phyloP scores from a whole-genome alignment of 1,140 invertebrate genomes.

The Drosophila nasuta region DNA sequence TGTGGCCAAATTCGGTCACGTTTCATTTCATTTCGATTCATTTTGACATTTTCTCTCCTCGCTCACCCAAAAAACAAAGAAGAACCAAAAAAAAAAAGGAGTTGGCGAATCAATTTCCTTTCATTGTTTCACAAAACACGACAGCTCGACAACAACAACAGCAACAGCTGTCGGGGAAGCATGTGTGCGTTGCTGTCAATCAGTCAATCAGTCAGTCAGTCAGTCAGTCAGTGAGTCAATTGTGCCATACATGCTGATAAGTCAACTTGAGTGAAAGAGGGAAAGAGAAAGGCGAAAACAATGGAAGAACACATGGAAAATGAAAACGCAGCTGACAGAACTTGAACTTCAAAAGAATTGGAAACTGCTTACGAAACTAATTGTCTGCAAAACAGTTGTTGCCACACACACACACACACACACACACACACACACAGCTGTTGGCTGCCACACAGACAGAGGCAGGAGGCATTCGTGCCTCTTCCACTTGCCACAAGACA shows the following conservation, averaged over 20 bases:
- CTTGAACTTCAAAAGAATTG: slow-evolving; percentile 47
- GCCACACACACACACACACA: slow-evolving; percentile 11
- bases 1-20: slow-evolving; percentile 81
- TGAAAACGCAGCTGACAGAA: slow-evolving; percentile 34
- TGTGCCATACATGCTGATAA: slow-evolving; percentile 32
- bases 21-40: slow-evolving; percentile 81
- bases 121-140: slow-evolving; percentile 35
- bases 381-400: slow-evolving; percentile 59
- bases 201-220: slow-evolving; percentile 5
- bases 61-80: too few species aligned
- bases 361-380: slow-evolving; percentile 63
- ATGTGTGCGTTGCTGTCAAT: slow-evolving; percentile 5
- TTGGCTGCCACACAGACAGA: slow-evolving; percentile 12
- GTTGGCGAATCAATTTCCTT: slow-evolving; percentile 71
- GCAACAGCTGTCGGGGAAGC: slow-evolving; percentile 1
- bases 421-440: slow-evolving; percentile 1
- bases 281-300: slow-evolving; percentile 2
- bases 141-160: background rate
- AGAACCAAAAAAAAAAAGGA: slow-evolving; percentile 20
- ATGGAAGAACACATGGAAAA: slow-evolving; percentile 7
- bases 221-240: slow-evolving; percentile 14
- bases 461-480: slow-evolving; percentile 9
- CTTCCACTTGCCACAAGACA: slow-evolving; percentile 13
- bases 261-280: slow-evolving; percentile 20
- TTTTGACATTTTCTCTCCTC: slow-evolving; percentile 49